Evolutionary conservation across 2,888 invertebrate genomes (phyloP).

Genomic region (Protonemura montana): DNA sequence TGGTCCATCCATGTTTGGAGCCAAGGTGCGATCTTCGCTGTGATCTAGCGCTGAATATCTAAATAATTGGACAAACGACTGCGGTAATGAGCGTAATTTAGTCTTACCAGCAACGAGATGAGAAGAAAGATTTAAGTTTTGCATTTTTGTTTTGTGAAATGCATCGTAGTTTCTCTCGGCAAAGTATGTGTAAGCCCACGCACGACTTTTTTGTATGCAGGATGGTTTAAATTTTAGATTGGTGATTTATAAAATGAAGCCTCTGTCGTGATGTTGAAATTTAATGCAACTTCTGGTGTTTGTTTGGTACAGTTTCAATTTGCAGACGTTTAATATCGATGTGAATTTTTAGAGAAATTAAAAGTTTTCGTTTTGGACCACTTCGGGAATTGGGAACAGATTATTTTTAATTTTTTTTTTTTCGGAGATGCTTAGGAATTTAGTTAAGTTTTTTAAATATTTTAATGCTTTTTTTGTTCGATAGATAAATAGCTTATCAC

Average conservation of each 20-base stretch:
- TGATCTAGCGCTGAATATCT: background rate
- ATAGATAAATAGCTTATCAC: too few relatives aligned
- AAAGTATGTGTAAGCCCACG: background rate
- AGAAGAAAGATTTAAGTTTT: background rate
- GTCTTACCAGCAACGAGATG: background rate
- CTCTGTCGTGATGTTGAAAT: background rate
- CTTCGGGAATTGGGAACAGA: background rate
- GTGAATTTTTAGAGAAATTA: background rate
- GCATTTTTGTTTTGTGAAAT: background rate
- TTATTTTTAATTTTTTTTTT: too few relatives aligned
- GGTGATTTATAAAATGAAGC: background rate
- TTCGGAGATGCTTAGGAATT: too few relatives aligned
- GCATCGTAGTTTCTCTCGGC: background rate
- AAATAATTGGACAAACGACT: background rate
- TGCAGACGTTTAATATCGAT: background rate
- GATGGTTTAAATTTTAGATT: background rate
- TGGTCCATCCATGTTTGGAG: background rate
- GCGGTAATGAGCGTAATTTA: background rate
- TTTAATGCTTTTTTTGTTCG: too few relatives aligned
- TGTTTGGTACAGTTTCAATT: background rate
- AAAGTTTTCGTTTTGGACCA: background rate
- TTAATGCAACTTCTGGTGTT: background rate
- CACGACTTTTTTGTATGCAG: background rate
- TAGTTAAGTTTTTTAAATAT: too few relatives aligned
- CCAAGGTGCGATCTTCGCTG: background rate